phyloP scores from a whole-genome alignment of 2,797 vertebrate genomes.

The Acanthurus lineatus region DNA sequence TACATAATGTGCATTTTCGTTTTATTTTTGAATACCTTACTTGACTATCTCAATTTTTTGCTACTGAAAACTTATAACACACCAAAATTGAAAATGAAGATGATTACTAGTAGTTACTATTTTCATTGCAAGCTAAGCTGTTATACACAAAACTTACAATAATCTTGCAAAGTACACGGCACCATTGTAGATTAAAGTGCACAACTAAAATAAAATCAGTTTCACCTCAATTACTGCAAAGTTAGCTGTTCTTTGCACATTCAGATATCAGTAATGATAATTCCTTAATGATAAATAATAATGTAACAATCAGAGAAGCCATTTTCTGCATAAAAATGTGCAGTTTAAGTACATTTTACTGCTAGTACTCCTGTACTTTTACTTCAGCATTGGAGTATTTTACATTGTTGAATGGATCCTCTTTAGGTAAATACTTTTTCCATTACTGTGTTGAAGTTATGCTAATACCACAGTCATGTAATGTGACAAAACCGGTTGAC shows the following conservation, averaged over 20 bases:
- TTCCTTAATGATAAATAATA: background rate
- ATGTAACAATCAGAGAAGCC: background rate
- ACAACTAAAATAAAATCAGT: background rate
- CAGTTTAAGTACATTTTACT: background rate
- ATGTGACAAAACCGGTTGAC: background rate
- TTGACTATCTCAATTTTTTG: background rate
- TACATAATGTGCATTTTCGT: too few species aligned
- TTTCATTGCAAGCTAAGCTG: conserved; percentile 2
- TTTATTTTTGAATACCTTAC: background rate
- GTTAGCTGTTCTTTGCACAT: background rate
- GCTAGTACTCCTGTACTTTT: background rate
- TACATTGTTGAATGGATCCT: background rate
- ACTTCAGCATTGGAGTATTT: background rate
- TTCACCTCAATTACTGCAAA: background rate
- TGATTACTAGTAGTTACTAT: too few species aligned
- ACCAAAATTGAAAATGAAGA: background rate
- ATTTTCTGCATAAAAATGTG: background rate
- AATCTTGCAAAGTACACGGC: background rate
- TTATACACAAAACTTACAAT: background rate
- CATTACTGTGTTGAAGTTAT: background rate
- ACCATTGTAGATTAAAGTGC: background rate
- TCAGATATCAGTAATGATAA: background rate
- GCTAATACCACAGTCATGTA: too few species aligned
- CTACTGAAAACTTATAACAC: background rate
- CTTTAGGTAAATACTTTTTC: background rate